Conservation (phyloP, 2,113 vertebrate genomes). For the Poeciliopsis occidentalis region DNA sequence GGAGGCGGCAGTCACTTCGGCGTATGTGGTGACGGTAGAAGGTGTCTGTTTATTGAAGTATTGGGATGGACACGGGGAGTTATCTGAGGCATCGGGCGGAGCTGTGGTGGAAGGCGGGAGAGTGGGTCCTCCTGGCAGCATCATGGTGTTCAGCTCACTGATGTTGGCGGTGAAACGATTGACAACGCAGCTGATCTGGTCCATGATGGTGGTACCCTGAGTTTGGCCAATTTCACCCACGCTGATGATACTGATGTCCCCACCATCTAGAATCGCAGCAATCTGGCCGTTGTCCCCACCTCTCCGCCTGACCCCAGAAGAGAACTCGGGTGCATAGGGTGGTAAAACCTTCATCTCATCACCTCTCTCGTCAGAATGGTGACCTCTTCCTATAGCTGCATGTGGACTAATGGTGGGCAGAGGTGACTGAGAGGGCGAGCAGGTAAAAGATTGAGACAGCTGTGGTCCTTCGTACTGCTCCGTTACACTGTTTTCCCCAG, state of each 20-base stretch:
- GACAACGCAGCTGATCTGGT: slow-evolving; percentile 97
- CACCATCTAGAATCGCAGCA: slow-evolving; percentile 4
- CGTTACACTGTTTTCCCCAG: slow-evolving; percentile 79
- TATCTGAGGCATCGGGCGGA: slow-evolving; percentile 78
- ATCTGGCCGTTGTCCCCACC: slow-evolving; percentile 27
- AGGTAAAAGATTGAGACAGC: slow-evolving; percentile 80
- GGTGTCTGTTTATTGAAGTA: slow-evolving; percentile 86
- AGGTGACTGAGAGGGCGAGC: slow-evolving; percentile 82
- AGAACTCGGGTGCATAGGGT: slow-evolving; percentile 81
- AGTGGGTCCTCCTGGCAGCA: slow-evolving; percentile 81
- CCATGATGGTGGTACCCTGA: slow-evolving; percentile 93
- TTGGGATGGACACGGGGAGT: slow-evolving; percentile 81
- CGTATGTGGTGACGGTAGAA: slow-evolving; percentile 88
- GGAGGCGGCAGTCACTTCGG: slow-evolving; percentile 87
- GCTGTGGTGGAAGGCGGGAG: slow-evolving; percentile 67
- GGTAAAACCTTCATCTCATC: slow-evolving; percentile 68
- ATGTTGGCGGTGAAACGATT: slow-evolving; percentile 97
- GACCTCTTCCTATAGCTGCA: slow-evolving; percentile 72
- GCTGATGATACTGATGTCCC: slow-evolving; percentile 54
- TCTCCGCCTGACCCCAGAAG: slow-evolving; percentile 52
- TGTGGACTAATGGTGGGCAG: slow-evolving; percentile 85
- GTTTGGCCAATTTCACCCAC: slow-evolving; percentile 78
- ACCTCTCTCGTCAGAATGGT: slow-evolving; percentile 79
- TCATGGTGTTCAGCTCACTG: slow-evolving; percentile 95
- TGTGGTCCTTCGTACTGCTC: slow-evolving; percentile 79